Conservation (phyloP, 2,888 invertebrate genomes). For the Ectemnius lituratus region DNA sequence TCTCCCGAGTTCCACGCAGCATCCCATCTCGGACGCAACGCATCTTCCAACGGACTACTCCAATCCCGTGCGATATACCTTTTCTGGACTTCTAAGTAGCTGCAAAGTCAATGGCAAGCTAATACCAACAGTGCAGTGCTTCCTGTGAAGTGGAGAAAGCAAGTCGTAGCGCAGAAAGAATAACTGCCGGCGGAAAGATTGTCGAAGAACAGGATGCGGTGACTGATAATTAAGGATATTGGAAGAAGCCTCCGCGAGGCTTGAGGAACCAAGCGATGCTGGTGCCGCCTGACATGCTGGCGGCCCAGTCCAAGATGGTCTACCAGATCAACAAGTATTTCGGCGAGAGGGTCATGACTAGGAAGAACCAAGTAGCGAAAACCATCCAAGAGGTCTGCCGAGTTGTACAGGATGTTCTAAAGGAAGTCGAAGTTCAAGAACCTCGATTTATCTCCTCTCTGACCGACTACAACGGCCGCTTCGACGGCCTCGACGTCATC, state of each 20-base stretch:
- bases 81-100: too few species aligned
- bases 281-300: constrained; percentile 95
- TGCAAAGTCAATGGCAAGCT: too few species aligned
- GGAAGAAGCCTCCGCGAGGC: constrained; percentile 28
- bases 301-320: constrained; percentile 95
- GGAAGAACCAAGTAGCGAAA: constrained; percentile 91
- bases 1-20: constrained; percentile 47
- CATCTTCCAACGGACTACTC: too few species aligned
- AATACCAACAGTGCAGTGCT: too few species aligned
- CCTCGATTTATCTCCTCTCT: constrained; percentile 95
- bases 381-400: constrained; percentile 94
- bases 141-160: too few species aligned
- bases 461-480: constrained; percentile 92
- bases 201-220: constrained; percentile 42
- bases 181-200: not conserved
- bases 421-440: constrained; percentile 97
- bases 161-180: too few species aligned
- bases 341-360: constrained; percentile 91
- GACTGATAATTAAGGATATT: constrained; percentile 17
- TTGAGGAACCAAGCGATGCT: constrained; percentile 81
- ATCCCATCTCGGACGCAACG: too few species aligned
- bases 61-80: too few species aligned
- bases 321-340: constrained; percentile 97
- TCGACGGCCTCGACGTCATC: constrained; percentile 95
- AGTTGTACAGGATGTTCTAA: constrained; percentile 95